A percentile compares a stretch with the other conserved stretches of the same genome.
Conservation (phyloP, 1,140 invertebrate genomes). For the Capitella teleta region DNA sequence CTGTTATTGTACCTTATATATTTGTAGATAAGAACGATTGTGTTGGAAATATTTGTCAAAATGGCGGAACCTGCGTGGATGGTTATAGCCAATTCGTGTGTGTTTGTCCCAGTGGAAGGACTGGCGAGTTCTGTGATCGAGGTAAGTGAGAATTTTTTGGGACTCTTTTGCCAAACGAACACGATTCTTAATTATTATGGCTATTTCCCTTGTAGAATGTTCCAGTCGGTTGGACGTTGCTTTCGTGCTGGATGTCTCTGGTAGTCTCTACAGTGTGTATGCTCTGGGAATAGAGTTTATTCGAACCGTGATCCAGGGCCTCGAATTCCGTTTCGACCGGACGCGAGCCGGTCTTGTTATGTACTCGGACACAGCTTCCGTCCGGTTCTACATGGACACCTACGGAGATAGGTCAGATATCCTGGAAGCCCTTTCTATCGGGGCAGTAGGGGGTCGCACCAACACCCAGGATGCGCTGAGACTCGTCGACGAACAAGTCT, state of each 20-base stretch:
- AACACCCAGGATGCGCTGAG: conserved; percentile 12
- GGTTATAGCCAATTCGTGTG: not conserved
- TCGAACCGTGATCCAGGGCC: not conserved
- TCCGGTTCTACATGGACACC: not conserved
- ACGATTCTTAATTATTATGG: not conserved
- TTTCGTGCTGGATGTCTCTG: not conserved
- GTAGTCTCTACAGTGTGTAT: not conserved
- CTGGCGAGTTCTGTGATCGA: not conserved
- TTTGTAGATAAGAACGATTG: conserved; percentile 7
- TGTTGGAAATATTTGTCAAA: not conserved
- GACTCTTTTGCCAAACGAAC: no score
- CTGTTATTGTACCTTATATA: no score
- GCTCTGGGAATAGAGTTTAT: no score
- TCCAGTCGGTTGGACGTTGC: not conserved
- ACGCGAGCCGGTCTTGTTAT: not conserved
- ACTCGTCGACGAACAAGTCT: not conserved
- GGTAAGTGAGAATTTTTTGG: no score
- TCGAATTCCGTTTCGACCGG: not conserved
- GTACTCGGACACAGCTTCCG: not conserved
- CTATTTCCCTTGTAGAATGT: not conserved
- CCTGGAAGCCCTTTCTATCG: conserved; percentile 3
- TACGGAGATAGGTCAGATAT: not conserved
- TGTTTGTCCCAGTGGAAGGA: not conserved
- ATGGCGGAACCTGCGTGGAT: conserved; percentile 1
- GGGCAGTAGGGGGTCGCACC: conserved; percentile 2